Percentiles rank a stretch among this genome's conserved stretches.
phyloP scores from a whole-genome alignment of 2,797 vertebrate species.

The Threskiornis aethiopicus region DNA sequence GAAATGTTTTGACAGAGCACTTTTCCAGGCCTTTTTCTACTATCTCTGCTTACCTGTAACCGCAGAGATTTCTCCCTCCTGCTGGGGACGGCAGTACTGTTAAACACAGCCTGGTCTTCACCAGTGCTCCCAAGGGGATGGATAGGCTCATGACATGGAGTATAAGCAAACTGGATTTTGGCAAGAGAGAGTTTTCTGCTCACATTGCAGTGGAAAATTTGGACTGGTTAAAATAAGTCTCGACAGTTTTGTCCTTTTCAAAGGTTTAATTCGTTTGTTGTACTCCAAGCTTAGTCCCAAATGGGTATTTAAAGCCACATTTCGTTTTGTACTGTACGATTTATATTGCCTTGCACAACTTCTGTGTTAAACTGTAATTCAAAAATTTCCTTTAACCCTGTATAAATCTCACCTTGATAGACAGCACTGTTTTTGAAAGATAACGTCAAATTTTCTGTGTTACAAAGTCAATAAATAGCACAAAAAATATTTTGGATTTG shows the following conservation, averaged over 20 bases:
- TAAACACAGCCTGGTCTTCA: neutral
- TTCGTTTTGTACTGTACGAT: neutral
- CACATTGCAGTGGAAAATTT: neutral
- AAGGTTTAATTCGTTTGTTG: constrained; percentile 20
- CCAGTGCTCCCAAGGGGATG: neutral
- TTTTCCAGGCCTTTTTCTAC: neutral
- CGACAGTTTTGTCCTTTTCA: constrained; percentile 9
- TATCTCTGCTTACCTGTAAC: neutral
- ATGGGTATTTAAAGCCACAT: constrained; percentile 16
- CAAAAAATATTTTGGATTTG: constrained; percentile 1
- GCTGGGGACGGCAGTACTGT: neutral
- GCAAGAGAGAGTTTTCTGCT: neutral
- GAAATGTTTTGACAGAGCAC: neutral
- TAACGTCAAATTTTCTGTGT: neutral
- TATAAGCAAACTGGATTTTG: neutral
- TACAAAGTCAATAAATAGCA: constrained; percentile 18
- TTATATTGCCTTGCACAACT: neutral
- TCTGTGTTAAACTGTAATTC: neutral
- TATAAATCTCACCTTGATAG: neutral
- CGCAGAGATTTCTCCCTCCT: neutral
- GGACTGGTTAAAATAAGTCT: neutral
- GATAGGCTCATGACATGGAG: neutral
- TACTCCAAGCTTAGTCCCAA: neutral
- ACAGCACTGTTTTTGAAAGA: neutral
- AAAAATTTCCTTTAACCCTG: neutral